These are phyloP conservation scores for Aphodius sticticus DNA, from an alignment of 2,888 invertebrate genomes.

Conservation along the genomic window DNA sequence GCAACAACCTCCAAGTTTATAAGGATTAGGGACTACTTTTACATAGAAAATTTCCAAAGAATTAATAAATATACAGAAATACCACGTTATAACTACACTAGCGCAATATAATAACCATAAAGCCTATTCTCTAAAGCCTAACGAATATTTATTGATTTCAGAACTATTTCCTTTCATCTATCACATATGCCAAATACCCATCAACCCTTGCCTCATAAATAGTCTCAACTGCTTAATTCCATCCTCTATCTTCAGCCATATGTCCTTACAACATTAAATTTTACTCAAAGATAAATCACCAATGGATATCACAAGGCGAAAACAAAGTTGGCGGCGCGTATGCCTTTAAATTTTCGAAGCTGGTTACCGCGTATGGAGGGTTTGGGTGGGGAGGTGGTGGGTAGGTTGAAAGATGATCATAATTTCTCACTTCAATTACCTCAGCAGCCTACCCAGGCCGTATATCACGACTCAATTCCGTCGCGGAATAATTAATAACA, in stretches of 20 bases:
- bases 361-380: neutral
- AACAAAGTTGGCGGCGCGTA: neutral
- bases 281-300: neutral
- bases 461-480: neutral
- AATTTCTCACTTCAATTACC: constrained; percentile 4
- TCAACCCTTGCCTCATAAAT: neutral
- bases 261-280: neutral
- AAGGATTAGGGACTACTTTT: too few relatives aligned
- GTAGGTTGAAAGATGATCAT: neutral
- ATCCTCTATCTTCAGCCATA: neutral
- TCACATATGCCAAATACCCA: neutral
- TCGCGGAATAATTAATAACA: neutral
- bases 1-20: too few relatives aligned
- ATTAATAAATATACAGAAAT: too few relatives aligned
- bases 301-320: neutral
- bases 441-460: neutral
- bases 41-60: too few relatives aligned
- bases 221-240: neutral
- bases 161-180: neutral
- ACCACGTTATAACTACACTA: too few relatives aligned
- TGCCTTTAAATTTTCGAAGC: neutral
- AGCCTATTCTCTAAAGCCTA: neutral
- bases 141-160: neutral
- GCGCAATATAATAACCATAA: too few relatives aligned
- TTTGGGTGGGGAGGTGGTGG: neutral